Conservation (phyloP, 2,113 vertebrate genomes). For the Origma solitaria region DNA sequence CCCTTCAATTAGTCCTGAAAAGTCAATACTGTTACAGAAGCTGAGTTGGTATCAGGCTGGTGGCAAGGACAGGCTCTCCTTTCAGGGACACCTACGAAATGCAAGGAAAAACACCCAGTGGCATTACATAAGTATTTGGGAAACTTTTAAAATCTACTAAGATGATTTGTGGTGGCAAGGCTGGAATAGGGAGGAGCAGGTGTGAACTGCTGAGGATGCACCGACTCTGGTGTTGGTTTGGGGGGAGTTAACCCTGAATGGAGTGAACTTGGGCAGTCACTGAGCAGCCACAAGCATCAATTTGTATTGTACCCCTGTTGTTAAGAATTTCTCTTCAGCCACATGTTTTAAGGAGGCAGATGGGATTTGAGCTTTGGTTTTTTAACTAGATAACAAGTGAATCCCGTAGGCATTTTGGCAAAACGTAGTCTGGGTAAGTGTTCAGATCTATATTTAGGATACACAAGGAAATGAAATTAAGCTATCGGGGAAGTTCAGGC, state of each 20-base stretch:
- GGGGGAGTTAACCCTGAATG: neutral
- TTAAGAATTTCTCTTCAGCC: neutral
- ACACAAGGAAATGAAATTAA: neutral
- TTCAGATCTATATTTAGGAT: neutral
- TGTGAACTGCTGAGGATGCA: neutral
- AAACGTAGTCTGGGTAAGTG: accelerated
- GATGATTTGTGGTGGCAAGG: neutral
- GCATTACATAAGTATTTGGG: neutral
- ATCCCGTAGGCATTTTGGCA: neutral
- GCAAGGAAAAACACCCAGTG: neutral
- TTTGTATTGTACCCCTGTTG: neutral
- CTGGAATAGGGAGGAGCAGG: neutral
- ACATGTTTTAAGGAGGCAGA: neutral
- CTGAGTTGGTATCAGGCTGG: neutral
- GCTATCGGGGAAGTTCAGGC: neutral
- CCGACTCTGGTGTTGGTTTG: neutral
- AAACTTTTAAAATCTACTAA: neutral
- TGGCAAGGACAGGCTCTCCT: conserved; percentile 1
- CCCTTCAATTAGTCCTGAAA: neutral
- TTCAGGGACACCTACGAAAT: neutral
- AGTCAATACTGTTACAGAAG: conserved; percentile 12
- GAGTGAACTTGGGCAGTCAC: neutral
- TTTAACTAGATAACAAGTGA: neutral
- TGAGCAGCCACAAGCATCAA: neutral
- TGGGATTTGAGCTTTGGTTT: neutral